Percentiles rank a stretch among this genome's conserved stretches.
Evolutionary conservation across 1,140 invertebrate species (phyloP).

Genomic region (Eueides isabella): DNA sequence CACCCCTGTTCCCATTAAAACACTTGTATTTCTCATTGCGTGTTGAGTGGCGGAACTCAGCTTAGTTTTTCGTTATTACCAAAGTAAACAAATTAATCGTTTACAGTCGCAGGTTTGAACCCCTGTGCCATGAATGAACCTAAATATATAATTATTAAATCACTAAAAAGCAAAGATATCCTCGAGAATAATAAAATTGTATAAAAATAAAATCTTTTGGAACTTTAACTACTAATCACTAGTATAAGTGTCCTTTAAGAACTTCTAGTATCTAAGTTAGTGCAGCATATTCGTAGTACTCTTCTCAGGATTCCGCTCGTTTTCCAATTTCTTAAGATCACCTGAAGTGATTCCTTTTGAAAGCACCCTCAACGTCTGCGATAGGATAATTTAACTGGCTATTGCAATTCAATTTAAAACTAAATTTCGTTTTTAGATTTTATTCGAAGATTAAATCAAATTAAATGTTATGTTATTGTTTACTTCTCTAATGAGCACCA

Average conservation of each 20-base stretch:
- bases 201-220: background rate
- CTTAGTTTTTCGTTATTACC: too few species aligned
- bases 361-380: background rate
- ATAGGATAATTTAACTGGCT: background rate
- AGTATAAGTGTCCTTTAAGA: background rate
- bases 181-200: background rate
- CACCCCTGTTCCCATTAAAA: too few species aligned
- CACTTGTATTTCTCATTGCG: too few species aligned
- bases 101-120: too few species aligned
- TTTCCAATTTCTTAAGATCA: conserved; percentile 10
- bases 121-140: too few species aligned
- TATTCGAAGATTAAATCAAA: too few species aligned
- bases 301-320: background rate
- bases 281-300: background rate
- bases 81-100: too few species aligned
- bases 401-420: background rate
- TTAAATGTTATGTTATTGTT: too few species aligned
- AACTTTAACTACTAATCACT: background rate
- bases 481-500: too few species aligned
- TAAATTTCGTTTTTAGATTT: background rate
- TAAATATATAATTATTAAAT: too few species aligned
- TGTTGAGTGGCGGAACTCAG: too few species aligned
- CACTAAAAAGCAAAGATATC: too few species aligned
- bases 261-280: background rate
- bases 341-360: conserved; percentile 9